Evolutionary conservation across 2,888 invertebrate species (phyloP).

Genomic region (Eristalis arbustorum): DNA sequence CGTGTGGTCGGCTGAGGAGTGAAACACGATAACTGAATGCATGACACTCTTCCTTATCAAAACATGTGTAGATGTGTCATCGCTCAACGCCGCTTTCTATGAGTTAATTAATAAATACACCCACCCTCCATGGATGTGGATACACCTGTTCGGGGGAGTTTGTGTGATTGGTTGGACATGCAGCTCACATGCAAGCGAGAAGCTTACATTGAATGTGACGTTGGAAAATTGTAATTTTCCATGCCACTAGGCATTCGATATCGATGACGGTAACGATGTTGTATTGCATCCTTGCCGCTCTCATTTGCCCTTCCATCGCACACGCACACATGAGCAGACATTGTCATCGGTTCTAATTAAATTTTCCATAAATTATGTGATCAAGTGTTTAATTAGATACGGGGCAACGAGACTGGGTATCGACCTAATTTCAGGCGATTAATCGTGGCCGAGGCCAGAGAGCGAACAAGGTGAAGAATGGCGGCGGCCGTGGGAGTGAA

Average conservation of each 20-base stretch:
- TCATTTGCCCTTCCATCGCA: not conserved
- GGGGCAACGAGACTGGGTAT: constrained; percentile 26
- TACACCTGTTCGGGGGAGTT: not conserved
- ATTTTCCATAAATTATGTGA: constrained; percentile 36
- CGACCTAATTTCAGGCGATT: constrained; percentile 37
- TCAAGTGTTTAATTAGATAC: constrained; percentile 48
- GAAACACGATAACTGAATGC: constrained; percentile 18
- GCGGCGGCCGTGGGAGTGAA: not conserved
- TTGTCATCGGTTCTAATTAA: constrained; percentile 31
- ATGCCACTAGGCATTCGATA: constrained; percentile 9
- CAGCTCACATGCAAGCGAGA: not conserved
- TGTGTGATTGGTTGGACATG: not conserved
- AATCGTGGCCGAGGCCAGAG: constrained; percentile 17
- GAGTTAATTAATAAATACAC: constrained; percentile 52
- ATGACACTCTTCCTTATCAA: constrained; percentile 28
- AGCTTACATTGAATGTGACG: constrained; percentile 8
- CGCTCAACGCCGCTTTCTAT: constrained; percentile 51
- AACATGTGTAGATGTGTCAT: constrained; percentile 49
- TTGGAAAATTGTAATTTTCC: constrained; percentile 36
- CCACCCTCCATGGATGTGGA: not conserved
- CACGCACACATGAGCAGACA: not conserved
- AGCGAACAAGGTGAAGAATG: not conserved
- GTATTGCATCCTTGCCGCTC: not conserved
- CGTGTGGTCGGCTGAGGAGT: not conserved
- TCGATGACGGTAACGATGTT: constrained; percentile 18